Base-by-base conservation (phyloP, 2,888 invertebrate species). In the Lagria hirta region DNA sequence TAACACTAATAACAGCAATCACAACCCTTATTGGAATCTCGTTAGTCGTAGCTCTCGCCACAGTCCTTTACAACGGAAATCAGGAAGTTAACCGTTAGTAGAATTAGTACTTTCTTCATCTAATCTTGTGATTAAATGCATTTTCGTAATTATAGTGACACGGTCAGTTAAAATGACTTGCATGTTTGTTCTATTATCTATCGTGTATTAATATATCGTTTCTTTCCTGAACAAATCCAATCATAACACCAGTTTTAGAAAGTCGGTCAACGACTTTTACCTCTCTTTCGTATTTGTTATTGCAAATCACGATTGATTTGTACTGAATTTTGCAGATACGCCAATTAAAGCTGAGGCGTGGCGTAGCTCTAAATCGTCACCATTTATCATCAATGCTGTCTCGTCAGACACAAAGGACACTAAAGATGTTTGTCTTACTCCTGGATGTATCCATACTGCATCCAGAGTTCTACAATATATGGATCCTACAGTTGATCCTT, bases 371-470 rank as follows among this genome's bases (percentile, higher is more conserved):
- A 17, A 35, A 24, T 60, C 45, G 29, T 48, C 50, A n/a, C 49
- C 53, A 0, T 43, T 49, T 13, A 29, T 58, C 3, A 48, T 62
- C 14, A 61, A 55, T 10, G 54, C 58, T 4, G 38, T 45, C 3
- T 54, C 55, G 3, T 42, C 57, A 16, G 49, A 55, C n/a, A 34
- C 67, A 1, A 52, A 64, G 2, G 67, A 71, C 6, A 66, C 73
- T 4, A n/a, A n/a, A n/a, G 66, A 74, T 8, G 65, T 87, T 8
- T 93, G 93, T 69, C 75, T 83, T 43, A 77, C 81, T 0, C 76
- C 85, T 5, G 91, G 87, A 57, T 93, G 93, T 72, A 78, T 92
- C 34, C 84, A 86, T 63, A 83, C 87, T 81, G 88, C 89, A 0
- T 83, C 86, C 0, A 79, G 79, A 50, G 74, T 89, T 7, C 71